Evolutionary conservation across 2,113 vertebrate species (phyloP), one percentile per base, ranked within the genome.

Genomic region (Corvus moneduloides): DNA sequence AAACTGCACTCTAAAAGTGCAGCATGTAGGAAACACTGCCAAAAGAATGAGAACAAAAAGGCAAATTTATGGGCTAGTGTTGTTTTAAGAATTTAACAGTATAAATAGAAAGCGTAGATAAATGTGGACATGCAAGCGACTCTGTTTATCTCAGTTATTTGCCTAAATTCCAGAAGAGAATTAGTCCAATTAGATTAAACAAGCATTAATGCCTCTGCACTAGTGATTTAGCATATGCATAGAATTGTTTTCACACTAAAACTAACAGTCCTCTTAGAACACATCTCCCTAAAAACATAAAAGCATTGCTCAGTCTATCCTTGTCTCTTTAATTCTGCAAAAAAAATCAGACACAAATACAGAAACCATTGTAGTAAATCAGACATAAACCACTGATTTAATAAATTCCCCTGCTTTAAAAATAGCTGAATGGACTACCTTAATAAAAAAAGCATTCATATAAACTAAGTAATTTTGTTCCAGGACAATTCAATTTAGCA

Each of bases 11-110:
- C 91, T 96, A 96, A 98, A 98, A 98, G 93, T 98, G 94, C 96
- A 98, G 97, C 95, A 78, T 74, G 91, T 97, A 98, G 95, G 97
- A 98, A 98, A 96, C 68, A 59, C 96, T 98, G 97, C 98, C 98
- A 98, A 98, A 93, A 97, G 94, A 97, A 97, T 87, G 90, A 94
- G 96, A 96, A 97, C 46, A 90, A 97, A 98, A 97, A 96, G 88
- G 92, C 96, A 97, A 98, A 98, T 97, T 98, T 98, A 98, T 97
- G 96, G 94, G 74, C 84, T 83, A 74, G 39, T 98, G 98, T 98
- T 98, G 97, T 98, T 98, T 98, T 98, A 98, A 98, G 97, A 94
- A 98, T 98, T 98, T 97, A 98, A 94, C 85, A 98, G 91, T 98
- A 98, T 97, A 98, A 98, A 98, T 98, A 98, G 94, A 94, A 98